Evolutionary conservation across 2,888 invertebrate species (phyloP).

Genomic region (Diplolepis rosae): DNA sequence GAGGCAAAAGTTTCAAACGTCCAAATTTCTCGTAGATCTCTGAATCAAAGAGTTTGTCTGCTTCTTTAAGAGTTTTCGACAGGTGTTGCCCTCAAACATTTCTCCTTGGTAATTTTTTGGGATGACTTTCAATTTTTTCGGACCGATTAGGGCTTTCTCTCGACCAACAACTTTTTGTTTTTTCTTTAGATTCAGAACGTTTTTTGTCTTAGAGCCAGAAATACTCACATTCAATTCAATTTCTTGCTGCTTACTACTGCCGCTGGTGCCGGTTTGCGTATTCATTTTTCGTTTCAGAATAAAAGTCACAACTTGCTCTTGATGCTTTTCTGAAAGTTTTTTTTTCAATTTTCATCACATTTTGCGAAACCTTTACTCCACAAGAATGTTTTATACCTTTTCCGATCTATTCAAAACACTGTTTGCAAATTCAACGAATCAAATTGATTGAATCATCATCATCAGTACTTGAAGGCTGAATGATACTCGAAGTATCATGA

Average conservation of each 20-base stretch:
- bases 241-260: not conserved
- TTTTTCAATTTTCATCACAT: not conserved
- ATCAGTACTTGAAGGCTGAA: too few relatives aligned
- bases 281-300: not conserved
- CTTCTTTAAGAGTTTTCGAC: slow-evolving; percentile 20
- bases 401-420: not conserved
- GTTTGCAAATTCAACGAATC: too few relatives aligned
- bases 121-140: slow-evolving; percentile 12
- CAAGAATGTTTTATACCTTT: not conserved
- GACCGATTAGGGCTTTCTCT: slow-evolving; percentile 33
- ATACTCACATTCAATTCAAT: not conserved
- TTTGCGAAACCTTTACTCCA: not conserved
- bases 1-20: not conserved
- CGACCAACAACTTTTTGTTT: slow-evolving; percentile 17
- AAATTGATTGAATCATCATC: too few relatives aligned
- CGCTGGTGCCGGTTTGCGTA: not conserved
- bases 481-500: not conserved
- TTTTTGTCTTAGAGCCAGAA: too few relatives aligned
- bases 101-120: slow-evolving; percentile 33
- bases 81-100: slow-evolving; percentile 27
- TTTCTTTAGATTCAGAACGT: too few relatives aligned
- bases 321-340: not conserved
- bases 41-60: not conserved
- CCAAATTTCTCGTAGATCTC: not conserved
- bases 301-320: not conserved